Base-by-base conservation (phyloP, 2,888 invertebrate genomes). In the Panopea generosa region DNA sequence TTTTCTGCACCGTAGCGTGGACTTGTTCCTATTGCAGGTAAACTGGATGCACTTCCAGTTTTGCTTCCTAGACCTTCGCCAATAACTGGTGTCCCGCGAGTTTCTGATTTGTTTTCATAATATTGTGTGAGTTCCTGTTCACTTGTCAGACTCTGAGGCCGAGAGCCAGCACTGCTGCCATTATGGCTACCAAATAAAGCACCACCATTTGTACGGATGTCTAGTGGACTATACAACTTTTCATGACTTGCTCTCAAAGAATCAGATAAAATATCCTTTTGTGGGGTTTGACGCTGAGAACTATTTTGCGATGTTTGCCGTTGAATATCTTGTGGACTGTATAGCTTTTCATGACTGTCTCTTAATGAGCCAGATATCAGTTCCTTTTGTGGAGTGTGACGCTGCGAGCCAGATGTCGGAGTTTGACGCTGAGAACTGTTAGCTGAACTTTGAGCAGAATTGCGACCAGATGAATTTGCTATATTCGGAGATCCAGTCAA, bases 101-200 rank as follows among this genome's bases (percentile, higher is more conserved):
- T 38, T 22, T 68, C 78, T 18, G 57, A 22, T 24, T 68, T 52
- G 45, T 74, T 65, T 38, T 87, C 87, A 59, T 86, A 79, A 57
- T 86, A 87, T 61, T 89, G 86, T 9, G 85, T 78, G 7, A 89
- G 76, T 73, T 89, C 89, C 65, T 89, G 89, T 70, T 89, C 89
- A 71, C 89, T 89, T 9, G 85, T 87, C 16, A 87, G 53, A 63
- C 88, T 88, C 57, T 84, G 84, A 9, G 86, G 83, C 6, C 86
- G 65, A 29, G 86, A 84, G 16, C 84, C 77, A 33, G 62, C 59
- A 45, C 75, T 72, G 45, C n/a, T 47, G 53, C 53, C 47, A 55
- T 38, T 63, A 24, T 49, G 52, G 22, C 63, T 56, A 27, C 55
- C 67, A 26, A 60, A 49, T 9, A 61, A 43, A 18, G 71, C 77